A percentile compares a stretch with the other conserved stretches of the same genome.
Evolutionary conservation across 1,140 invertebrate genomes (phyloP).

Genomic region (Neelides sp.): DNA sequence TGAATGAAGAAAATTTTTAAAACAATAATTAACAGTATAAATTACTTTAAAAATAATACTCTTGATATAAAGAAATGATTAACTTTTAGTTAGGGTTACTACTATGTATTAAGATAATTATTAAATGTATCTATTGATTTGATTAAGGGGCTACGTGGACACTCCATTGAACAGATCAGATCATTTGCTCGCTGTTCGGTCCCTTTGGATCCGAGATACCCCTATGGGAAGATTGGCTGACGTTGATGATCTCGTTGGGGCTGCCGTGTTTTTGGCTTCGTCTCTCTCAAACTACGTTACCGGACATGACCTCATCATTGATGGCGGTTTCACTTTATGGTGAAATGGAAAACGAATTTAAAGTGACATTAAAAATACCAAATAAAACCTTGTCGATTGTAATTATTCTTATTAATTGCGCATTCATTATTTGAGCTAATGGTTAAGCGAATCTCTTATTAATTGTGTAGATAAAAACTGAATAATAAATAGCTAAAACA

Average conservation of each 20-base stretch:
- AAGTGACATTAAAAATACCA: not conserved
- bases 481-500: too few species aligned
- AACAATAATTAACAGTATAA: not conserved
- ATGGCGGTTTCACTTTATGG: conserved; percentile 22
- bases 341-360: conserved; percentile 5
- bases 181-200: conserved; percentile 12
- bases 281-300: conserved; percentile 26
- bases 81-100: not conserved
- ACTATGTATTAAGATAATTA: not conserved
- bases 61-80: not conserved
- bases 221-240: conserved; percentile 27
- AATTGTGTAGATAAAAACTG: too few species aligned
- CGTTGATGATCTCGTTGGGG: conserved; percentile 27
- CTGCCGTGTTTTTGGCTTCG: conserved; percentile 27
- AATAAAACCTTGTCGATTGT: too few species aligned
- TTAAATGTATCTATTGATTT: conserved; percentile 1
- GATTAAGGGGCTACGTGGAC: conserved; percentile 29
- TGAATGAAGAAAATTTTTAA: not conserved
- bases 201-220: conserved; percentile 27
- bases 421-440: too few species aligned
- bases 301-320: conserved; percentile 25
- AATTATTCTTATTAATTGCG: too few species aligned
- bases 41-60: too few species aligned
- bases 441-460: too few species aligned
- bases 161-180: conserved; percentile 27